Evolutionary conservation across 2,797 vertebrate genomes (phyloP).

Genomic region (Spondyliosoma cantharus): DNA sequence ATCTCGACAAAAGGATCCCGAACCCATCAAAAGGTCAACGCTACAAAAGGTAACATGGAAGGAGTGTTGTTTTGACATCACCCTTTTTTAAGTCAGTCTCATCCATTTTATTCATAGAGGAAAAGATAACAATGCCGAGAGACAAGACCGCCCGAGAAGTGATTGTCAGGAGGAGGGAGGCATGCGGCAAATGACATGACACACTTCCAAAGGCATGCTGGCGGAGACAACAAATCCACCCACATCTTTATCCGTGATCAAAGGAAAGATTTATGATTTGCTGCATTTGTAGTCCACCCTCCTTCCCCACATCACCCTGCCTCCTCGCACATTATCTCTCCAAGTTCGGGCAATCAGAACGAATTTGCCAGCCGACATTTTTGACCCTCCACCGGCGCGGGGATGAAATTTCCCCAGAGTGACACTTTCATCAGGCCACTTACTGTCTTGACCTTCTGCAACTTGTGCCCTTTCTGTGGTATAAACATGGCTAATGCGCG

Average conservation of each 20-base stretch:
- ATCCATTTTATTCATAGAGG: slow-evolving; percentile 56
- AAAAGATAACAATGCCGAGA: slow-evolving; percentile 58
- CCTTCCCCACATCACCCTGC: slow-evolving; percentile 34
- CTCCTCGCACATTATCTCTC: slow-evolving; percentile 65
- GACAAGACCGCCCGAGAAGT: slow-evolving; percentile 59
- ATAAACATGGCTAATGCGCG: slow-evolving; percentile 55
- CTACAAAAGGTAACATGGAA: slow-evolving; percentile 51
- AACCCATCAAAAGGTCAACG: slow-evolving; percentile 60
- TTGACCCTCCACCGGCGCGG: slow-evolving; percentile 54
- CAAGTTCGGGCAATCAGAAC: slow-evolving; percentile 64
- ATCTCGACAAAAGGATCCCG: slow-evolving; percentile 29
- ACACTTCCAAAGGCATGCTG: slow-evolving; percentile 66
- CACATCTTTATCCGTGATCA: slow-evolving; percentile 75
- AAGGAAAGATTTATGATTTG: slow-evolving; percentile 71
- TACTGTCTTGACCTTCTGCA: slow-evolving; percentile 74
- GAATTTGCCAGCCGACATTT: slow-evolving; percentile 70
- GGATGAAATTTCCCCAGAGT: slow-evolving; percentile 74
- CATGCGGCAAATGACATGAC: slow-evolving; percentile 69
- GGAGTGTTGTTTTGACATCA: slow-evolving; percentile 58
- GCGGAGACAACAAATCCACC: slow-evolving; percentile 72
- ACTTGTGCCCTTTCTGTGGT: slow-evolving; percentile 62
- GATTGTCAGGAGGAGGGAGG: slow-evolving; percentile 67
- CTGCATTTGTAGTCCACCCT: slow-evolving; percentile 60
- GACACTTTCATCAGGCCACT: slow-evolving; percentile 79
- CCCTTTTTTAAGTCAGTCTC: slow-evolving; percentile 48